Evolutionary conservation across 2,113 vertebrate species (phyloP).

Genomic region (Hoplias malabaricus): DNA sequence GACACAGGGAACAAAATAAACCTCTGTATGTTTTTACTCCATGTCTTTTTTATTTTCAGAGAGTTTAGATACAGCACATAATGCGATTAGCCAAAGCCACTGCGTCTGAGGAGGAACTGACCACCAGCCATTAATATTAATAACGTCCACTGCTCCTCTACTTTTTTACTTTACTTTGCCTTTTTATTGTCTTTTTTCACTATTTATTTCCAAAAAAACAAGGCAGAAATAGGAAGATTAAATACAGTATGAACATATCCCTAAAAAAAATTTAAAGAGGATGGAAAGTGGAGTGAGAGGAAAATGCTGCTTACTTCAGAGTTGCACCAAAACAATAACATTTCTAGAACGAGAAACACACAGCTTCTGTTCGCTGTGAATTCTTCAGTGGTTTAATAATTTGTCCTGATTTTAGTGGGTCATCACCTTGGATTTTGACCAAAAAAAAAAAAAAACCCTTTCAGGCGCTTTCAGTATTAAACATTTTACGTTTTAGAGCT

Average conservation of each 20-base stretch:
- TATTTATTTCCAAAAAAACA: slow-evolving; percentile 61
- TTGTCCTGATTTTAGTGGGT: slow-evolving; percentile 13
- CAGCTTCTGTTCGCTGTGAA: too few relatives aligned
- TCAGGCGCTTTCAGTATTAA: too few relatives aligned
- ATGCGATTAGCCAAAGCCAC: slow-evolving; percentile 70
- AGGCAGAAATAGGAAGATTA: slow-evolving; percentile 53
- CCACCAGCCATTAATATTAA: slow-evolving; percentile 2
- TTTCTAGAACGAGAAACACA: too few relatives aligned
- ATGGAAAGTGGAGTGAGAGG: background rate
- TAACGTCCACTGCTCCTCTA: background rate
- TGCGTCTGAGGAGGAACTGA: slow-evolving; percentile 41
- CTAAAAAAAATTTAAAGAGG: background rate
- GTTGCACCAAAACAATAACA: background rate
- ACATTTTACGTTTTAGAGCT: too few relatives aligned
- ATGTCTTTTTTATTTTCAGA: slow-evolving; percentile 65
- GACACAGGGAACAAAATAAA: slow-evolving; percentile 1
- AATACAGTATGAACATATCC: slow-evolving; percentile 31
- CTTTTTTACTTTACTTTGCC: slow-evolving; percentile 38
- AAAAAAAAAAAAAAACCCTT: too few relatives aligned
- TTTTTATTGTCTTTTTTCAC: slow-evolving; percentile 49
- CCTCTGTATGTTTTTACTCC: slow-evolving; percentile 54
- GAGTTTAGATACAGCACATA: slow-evolving; percentile 65
- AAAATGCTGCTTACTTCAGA: background rate
- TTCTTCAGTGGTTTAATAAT: background rate
- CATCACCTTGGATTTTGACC: background rate